Percentiles rank a stretch among this genome's conserved stretches.
Conservation (phyloP, 2,888 invertebrate genomes). For the Smittia aterrima region DNA sequence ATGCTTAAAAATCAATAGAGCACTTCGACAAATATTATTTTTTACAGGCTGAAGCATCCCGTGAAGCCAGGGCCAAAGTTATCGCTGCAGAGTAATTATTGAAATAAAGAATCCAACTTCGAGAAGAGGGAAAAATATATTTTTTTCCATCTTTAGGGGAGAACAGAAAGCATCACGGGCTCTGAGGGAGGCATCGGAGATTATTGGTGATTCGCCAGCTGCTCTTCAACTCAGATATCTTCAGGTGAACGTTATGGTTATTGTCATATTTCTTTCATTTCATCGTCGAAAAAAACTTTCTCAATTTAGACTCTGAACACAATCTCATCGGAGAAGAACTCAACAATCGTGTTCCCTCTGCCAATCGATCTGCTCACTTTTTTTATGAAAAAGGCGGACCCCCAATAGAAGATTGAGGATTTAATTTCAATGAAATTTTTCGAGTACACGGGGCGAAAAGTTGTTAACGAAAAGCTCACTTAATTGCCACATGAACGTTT, state of each 20-base stretch:
- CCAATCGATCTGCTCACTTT: conserved; percentile 41
- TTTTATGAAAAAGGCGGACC: conserved; percentile 37
- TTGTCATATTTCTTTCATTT: not conserved
- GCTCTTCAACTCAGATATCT: conserved; percentile 91
- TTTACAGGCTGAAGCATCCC: conserved; percentile 74
- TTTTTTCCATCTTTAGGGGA: not conserved
- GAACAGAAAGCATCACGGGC: conserved; percentile 64
- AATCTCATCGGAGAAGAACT: conserved; percentile 97
- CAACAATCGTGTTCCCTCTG: conserved; percentile 90
- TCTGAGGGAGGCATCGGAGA: conserved; percentile 91
- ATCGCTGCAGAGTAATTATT: conserved; percentile 34
- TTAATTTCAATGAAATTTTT: conserved; percentile 2
- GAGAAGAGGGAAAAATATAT: too few species aligned
- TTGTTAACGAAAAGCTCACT: too few species aligned
- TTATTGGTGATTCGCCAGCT: conserved; percentile 90
- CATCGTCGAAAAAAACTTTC: conserved; percentile 12
- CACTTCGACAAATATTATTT: not conserved
- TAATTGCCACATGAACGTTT: too few species aligned
- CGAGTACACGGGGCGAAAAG: not conserved
- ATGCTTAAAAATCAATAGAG: not conserved
- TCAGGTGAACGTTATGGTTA: conserved; percentile 60
- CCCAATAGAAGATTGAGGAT: conserved; percentile 6
- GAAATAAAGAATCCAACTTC: not conserved
- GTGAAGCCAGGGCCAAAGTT: conserved; percentile 82
- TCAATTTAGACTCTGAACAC: conserved; percentile 82